Evolutionary conservation across 2,888 invertebrate genomes (phyloP), one percentile per base, ranked within the genome.

Genomic region (Phoenoteleia sp.): DNA sequence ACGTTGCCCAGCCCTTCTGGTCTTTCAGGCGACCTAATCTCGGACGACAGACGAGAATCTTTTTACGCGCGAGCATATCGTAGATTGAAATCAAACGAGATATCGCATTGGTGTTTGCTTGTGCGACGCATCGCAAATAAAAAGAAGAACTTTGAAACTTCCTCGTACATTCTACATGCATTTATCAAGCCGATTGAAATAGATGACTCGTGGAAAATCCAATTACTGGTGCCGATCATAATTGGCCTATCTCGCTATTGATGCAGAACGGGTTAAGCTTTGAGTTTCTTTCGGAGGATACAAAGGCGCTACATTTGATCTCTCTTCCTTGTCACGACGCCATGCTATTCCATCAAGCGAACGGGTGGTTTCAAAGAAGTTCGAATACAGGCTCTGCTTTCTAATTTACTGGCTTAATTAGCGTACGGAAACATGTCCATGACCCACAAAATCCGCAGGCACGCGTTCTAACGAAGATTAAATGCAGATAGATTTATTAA

Each of bases 1-100:
- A 81, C 85, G 81, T 74, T 79, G 58, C 52, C 58, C 25, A 45
- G 71, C 86, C 75, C 85, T 82, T 86, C 79, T 80, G 71, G 77
- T 87, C 85, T 87, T 88, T 89, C 87, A 52, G 72, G 56, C 80
- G 77, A 85, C 87, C 89, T 89, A 88, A 90, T 90, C 89, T 87
- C 80, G 74, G 72, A 62, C 62, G 36, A 42, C 71, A 64, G 71
- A 33, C 64, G 36, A 42, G 29, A 56, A 81, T 64, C 81, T 79
- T 80, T 83, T 74, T 56, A 39, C 72, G 45, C 45, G 21, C 58
- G 58, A 29, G 56, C 76, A 64, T 80, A 85, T 85, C 81, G 39
- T 45, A 64, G 49, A 75, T 82, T 76, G 75, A 82, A 80, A 85
- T 85, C 85, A 9, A 27, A 25, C 36, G n/a, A 64, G 29, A 9